Evolutionary conservation across 2,888 invertebrate species (phyloP).

Genomic region (Drosophila aldrichi): DNA sequence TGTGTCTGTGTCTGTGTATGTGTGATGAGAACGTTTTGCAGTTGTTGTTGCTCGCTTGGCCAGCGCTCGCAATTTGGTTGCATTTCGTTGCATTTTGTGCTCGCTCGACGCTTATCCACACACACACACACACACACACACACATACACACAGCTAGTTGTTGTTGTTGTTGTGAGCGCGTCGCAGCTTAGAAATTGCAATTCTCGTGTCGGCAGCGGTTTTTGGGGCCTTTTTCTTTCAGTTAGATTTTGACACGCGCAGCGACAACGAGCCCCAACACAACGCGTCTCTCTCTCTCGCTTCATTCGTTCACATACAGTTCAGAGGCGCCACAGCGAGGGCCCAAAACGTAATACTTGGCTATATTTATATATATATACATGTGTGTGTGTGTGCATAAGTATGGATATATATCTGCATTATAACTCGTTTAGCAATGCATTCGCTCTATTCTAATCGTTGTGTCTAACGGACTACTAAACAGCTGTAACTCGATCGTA

Average conservation of each 20-base stretch:
- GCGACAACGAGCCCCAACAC: slow-evolving; percentile 57
- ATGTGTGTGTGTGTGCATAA: neutral
- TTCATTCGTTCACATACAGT: slow-evolving; percentile 17
- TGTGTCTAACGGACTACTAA: slow-evolving; percentile 22
- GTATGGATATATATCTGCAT: slow-evolving; percentile 5
- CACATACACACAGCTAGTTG: neutral
- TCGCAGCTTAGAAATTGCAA: slow-evolving; percentile 75
- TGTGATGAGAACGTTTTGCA: slow-evolving; percentile 42
- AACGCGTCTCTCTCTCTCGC: slow-evolving; percentile 26
- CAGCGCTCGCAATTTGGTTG: slow-evolving; percentile 60
- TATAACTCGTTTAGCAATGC: slow-evolving; percentile 26
- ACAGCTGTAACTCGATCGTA: slow-evolving; percentile 61
- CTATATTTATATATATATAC: neutral
- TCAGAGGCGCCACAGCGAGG: slow-evolving; percentile 7
- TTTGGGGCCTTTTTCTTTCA: slow-evolving; percentile 66
- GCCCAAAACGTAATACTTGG: slow-evolving; percentile 17
- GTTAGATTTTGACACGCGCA: slow-evolving; percentile 76
- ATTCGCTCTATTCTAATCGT: slow-evolving; percentile 21
- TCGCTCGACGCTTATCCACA: slow-evolving; percentile 69
- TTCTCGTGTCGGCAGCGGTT: slow-evolving; percentile 60
- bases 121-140: slow-evolving; percentile 12
- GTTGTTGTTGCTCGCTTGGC: slow-evolving; percentile 10
- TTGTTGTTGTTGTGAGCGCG: slow-evolving; percentile 32
- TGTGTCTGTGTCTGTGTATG: slow-evolving; percentile 21
- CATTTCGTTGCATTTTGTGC: slow-evolving; percentile 48